phyloP scores from a whole-genome alignment of 2,888 invertebrate genomes.

The Caenorhabditis japonica region DNA sequence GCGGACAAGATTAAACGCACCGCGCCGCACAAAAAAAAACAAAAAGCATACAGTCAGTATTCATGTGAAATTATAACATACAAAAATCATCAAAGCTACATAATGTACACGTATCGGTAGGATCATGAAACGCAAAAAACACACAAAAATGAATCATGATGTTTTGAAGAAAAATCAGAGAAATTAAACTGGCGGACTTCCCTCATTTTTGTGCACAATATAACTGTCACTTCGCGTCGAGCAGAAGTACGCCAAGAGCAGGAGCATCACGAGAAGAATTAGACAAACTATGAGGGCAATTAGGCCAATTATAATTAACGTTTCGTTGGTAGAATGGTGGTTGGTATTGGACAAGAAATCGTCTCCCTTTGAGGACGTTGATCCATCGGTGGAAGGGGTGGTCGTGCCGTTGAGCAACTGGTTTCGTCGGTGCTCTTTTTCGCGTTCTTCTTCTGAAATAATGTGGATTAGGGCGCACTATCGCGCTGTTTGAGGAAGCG shows the following conservation, averaged over 20 bases:
- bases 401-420: not conserved
- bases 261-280: slow-evolving; percentile 32
- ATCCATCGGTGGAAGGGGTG: slow-evolving; percentile 5
- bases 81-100: too few species aligned
- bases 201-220: slow-evolving; percentile 40
- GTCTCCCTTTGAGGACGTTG: too few species aligned
- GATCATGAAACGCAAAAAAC: too few species aligned
- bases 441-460: slow-evolving; percentile 42
- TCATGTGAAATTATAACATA: too few species aligned
- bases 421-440: slow-evolving; percentile 21
- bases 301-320: slow-evolving; percentile 28
- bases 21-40: too few species aligned
- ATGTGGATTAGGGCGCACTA: not conserved
- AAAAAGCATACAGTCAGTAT: too few species aligned
- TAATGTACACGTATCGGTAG: too few species aligned
- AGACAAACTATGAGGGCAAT: slow-evolving; percentile 34
- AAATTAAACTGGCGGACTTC: slow-evolving; percentile 29
- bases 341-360: slow-evolving; percentile 13
- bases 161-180: too few species aligned
- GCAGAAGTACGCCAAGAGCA: slow-evolving; percentile 37
- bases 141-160: too few species aligned
- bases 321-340: slow-evolving; percentile 22
- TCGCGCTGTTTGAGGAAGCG: not conserved
- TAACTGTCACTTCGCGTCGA: slow-evolving; percentile 21
- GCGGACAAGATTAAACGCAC: too few species aligned